phyloP scores from a whole-genome alignment of 1,140 invertebrate species.

The Kradibia gibbosae region DNA sequence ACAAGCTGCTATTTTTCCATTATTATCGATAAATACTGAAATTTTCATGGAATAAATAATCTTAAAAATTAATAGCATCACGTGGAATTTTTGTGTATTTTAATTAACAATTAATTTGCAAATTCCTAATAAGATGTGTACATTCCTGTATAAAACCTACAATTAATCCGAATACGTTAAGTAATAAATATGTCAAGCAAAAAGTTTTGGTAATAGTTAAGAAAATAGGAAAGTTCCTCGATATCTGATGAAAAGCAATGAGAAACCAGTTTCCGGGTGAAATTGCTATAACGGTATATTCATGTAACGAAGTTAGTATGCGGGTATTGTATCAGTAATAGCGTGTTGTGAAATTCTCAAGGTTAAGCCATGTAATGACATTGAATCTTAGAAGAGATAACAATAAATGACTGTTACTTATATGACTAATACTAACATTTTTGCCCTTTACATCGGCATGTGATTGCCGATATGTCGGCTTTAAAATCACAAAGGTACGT shows the following conservation, averaged over 20 bases:
- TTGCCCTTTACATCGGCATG: background rate
- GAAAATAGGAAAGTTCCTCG: conserved; percentile 17
- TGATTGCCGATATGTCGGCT: background rate
- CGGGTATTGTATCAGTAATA: background rate
- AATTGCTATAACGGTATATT: conserved; percentile 25
- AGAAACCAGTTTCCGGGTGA: background rate
- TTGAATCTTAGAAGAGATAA: conserved; percentile 25
- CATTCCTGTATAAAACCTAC: background rate
- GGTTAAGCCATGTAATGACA: background rate
- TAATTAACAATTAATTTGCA: no score
- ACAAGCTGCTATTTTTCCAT: no score
- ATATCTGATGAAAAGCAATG: conserved; percentile 6
- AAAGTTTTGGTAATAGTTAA: background rate
- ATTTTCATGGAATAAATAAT: no score
- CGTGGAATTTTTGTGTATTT: no score
- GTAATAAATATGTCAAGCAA: background rate
- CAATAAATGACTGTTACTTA: background rate
- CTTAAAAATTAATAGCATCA: no score
- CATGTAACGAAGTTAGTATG: background rate
- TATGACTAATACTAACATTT: background rate
- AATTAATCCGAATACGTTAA: background rate
- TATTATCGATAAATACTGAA: no score
- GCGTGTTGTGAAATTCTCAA: background rate
- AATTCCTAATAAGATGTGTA: background rate
- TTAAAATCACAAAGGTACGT: background rate